phyloP scores from a whole-genome alignment of 2,888 invertebrate genomes.

The Microplitis deprimator region DNA sequence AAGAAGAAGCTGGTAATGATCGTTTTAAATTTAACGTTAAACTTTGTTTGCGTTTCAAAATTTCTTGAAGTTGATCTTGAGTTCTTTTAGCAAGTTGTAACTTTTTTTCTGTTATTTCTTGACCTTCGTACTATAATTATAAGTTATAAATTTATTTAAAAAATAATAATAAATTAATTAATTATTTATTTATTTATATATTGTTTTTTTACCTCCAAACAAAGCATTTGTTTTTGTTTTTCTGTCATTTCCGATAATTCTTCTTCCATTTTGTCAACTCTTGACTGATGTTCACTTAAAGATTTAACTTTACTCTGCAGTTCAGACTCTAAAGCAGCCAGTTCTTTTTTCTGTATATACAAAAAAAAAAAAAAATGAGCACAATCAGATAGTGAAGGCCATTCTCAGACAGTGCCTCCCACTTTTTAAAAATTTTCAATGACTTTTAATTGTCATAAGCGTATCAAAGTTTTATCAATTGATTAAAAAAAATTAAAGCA shows the following conservation, averaged over 20 bases:
- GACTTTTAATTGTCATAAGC: too few relatives aligned
- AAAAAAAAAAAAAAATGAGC: conserved; percentile 11
- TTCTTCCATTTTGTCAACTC: conserved; percentile 81
- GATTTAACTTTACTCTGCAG: conserved; percentile 77
- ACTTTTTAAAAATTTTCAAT: too few relatives aligned
- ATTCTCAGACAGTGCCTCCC: neutral
- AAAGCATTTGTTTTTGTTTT: conserved; percentile 73
- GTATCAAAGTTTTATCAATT: too few relatives aligned
- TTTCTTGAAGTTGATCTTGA: conserved; percentile 73
- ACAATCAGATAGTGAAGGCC: too few relatives aligned
- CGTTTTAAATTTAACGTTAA: conserved; percentile 80
- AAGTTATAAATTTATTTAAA: conserved; percentile 20
- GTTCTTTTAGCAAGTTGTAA: conserved; percentile 71
- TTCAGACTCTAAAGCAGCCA: conserved; percentile 80
- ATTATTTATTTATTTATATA: conserved; percentile 20
- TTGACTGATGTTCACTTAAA: conserved; percentile 77
- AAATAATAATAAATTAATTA: conserved; percentile 6
- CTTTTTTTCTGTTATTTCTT: conserved; percentile 68
- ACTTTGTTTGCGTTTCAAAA: conserved; percentile 75
- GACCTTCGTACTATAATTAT: conserved; percentile 58
- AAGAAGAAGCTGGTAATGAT: conserved; percentile 72
- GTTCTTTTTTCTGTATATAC: conserved; percentile 78
- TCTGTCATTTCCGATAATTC: conserved; percentile 79
- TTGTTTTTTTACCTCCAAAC: conserved; percentile 57
- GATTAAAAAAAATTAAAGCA: too few relatives aligned